A percentile compares a stretch with the other conserved stretches of the same genome.
These are phyloP conservation scores for Catostylus mosaicus DNA, from an alignment of 30 jellyfish, hydroid and myxozoan genomes.

Conservation along the genomic window DNA sequence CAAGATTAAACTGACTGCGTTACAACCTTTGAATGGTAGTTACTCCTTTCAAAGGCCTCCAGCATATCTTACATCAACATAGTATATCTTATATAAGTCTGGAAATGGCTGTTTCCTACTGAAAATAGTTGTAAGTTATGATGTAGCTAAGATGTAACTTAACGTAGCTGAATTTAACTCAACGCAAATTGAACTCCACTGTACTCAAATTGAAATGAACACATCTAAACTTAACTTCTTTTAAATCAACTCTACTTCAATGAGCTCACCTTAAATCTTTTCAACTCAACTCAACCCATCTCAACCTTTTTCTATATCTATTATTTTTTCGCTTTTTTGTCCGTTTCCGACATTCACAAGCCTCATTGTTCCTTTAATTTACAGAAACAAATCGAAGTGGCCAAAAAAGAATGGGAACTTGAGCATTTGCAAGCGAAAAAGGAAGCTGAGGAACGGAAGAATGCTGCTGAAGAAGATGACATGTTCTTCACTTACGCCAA, in stretches of 20 bases:
- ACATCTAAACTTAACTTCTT: too few relatives aligned
- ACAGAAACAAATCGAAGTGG: conserved; percentile 75
- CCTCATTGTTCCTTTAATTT: neutral
- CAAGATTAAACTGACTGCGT: conserved; percentile 23
- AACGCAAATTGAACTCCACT: too few relatives aligned
- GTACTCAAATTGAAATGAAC: too few relatives aligned
- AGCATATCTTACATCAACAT: neutral
- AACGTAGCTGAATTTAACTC: too few relatives aligned
- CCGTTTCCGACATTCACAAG: too few relatives aligned
- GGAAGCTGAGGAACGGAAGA: conserved; percentile 97
- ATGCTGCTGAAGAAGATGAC: conserved; percentile 97
- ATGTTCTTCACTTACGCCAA: conserved; percentile 94
- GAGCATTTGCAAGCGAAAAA: conserved; percentile 94
- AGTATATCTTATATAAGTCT: neutral
- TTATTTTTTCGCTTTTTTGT: too few relatives aligned
- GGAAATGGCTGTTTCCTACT: neutral
- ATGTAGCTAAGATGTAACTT: too few relatives aligned
- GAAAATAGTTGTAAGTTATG: too few relatives aligned
- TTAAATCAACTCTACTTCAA: too few relatives aligned
- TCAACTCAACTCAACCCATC: too few relatives aligned
- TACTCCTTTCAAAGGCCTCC: conserved; percentile 50
- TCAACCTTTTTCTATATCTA: too few relatives aligned
- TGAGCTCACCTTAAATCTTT: too few relatives aligned
- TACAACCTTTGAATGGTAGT: conserved; percentile 61
- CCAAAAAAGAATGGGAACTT: conserved; percentile 98